Evolutionary conservation across 2,113 vertebrate genomes (phyloP), one percentile per base, ranked within the genome.

Genomic region (Oryzias woworae): DNA sequence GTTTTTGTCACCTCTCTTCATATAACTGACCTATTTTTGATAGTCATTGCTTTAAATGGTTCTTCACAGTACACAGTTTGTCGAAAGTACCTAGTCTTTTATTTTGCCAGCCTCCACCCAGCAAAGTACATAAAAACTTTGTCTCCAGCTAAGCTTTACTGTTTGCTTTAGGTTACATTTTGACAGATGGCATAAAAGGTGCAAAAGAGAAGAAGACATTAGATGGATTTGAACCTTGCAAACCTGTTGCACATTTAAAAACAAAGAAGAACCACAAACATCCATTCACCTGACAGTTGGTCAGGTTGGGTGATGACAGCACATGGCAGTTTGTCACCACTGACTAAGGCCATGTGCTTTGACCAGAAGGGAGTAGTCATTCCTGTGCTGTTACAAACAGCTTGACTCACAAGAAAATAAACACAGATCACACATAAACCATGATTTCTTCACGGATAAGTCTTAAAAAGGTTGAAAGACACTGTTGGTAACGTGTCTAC

Each of bases 281-380:
- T 14, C 46, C 48, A n/a, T 51, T 53, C 60, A 64, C 62, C 31
- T 77, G 75, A 85, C 76, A 77, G 74, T 71, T 81, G 71, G 46
- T 49, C 7, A 31, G 2, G 49, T n/a, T 24, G 62, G 10, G 50
- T 65, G 66, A 70, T 81, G 77, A 84, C 79, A 86, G 73, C 71
- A 51, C 59, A 58, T 62, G 46, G 31, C 61, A 65, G 77, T 77
- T 78, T 76, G 72, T 72, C 71, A 71, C 62, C 62, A 60, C 69
- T 74, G 71, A 76, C 76, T 72, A 69, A 65, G 54, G 59, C 77
- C 83, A 85, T 82, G 84, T 80, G 80, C 76, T 82, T 13, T 62
- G 53, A 68, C 69, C 67, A 66, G 22, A 18, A 20, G 42, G 44
- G 53, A 47, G 47, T 13, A 66, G 73, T 62, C 71, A 81, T 31